Evolutionary conservation across 2,113 vertebrate genomes (phyloP).

Genomic region (Daphoenositta chrysoptera): DNA sequence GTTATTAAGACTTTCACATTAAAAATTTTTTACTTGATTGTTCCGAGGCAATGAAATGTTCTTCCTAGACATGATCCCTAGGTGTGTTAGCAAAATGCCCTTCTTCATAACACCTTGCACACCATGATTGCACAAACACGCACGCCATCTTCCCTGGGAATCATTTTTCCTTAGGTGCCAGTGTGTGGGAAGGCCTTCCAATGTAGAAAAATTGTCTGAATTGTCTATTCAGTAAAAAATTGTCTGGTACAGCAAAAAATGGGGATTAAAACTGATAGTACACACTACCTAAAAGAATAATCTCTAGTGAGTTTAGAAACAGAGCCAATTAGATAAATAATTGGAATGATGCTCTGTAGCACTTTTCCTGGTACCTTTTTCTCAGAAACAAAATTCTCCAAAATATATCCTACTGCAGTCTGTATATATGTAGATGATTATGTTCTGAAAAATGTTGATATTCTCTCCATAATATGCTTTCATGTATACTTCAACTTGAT

Average conservation of each 20-base stretch:
- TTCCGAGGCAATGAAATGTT: background rate
- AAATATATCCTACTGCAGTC: background rate
- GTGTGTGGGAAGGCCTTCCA: background rate
- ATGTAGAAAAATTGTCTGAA: background rate
- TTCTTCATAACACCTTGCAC: background rate
- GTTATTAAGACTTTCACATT: background rate
- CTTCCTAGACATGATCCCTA: background rate
- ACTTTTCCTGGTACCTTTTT: background rate
- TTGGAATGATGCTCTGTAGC: background rate
- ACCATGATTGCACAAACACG: background rate
- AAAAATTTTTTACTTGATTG: background rate
- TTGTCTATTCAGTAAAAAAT: background rate
- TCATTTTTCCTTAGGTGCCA: background rate
- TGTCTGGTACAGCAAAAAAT: background rate
- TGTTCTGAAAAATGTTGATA: background rate
- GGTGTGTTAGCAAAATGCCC: background rate
- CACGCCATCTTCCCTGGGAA: background rate
- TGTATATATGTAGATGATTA: background rate
- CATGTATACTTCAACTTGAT: background rate
- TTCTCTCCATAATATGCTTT: background rate
- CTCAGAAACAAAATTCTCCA: background rate
- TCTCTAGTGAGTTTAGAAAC: background rate
- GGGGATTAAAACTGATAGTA: background rate
- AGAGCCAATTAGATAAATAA: background rate
- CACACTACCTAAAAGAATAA: background rate